Percentiles rank a stretch among this genome's conserved stretches.
These are phyloP conservation scores for Euwallacea similis DNA, from an alignment of 1,140 invertebrate genomes.

Conservation along the genomic window DNA sequence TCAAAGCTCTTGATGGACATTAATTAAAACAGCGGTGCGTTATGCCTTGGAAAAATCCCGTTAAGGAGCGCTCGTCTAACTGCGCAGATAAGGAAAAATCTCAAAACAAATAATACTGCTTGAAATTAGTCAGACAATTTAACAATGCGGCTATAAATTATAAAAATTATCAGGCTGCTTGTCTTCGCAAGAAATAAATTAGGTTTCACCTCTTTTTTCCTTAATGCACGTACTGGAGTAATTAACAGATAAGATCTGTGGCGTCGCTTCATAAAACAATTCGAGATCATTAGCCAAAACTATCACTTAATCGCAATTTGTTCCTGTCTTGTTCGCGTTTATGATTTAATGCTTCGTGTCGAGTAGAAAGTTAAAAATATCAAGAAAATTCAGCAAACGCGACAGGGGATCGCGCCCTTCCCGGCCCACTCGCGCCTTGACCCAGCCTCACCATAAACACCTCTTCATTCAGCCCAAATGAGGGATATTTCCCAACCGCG, in stretches of 20 bases:
- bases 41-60: too few species aligned
- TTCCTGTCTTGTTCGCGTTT: background rate
- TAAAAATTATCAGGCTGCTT: constrained; percentile 6
- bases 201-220: constrained; percentile 10
- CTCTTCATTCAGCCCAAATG: too few species aligned
- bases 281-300: constrained; percentile 4
- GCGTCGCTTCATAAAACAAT: constrained; percentile 7
- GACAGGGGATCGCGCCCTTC: background rate
- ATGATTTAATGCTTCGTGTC: background rate
- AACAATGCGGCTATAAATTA: constrained; percentile 8
- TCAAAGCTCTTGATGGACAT: background rate
- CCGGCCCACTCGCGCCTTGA: too few species aligned
- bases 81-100: background rate
- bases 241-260: constrained; percentile 4
- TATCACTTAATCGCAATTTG: background rate
- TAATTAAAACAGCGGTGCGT: too few species aligned
- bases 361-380: background rate
- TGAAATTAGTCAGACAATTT: constrained; percentile 11
- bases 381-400: background rate
- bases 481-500: too few species aligned
- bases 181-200: constrained; percentile 15
- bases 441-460: too few species aligned
- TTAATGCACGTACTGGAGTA: background rate
- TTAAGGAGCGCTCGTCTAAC: too few species aligned
- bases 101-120: background rate